phyloP scores from a whole-genome alignment of 2,113 vertebrate species.

The Nothocercus julius region DNA sequence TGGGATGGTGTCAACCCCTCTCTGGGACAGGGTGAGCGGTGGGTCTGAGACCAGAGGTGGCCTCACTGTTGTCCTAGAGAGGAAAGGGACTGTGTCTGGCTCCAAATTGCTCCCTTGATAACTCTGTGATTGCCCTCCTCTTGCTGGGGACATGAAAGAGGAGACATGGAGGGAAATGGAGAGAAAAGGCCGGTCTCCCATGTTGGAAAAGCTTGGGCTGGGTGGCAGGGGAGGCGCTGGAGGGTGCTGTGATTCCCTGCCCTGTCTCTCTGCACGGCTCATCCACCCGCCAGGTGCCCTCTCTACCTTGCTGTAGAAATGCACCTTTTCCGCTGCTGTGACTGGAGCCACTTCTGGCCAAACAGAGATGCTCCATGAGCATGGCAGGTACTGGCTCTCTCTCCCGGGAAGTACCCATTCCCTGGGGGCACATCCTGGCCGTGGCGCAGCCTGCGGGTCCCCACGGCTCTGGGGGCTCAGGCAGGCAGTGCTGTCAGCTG shows the following conservation, averaged over 20 bases:
- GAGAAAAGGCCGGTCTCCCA: neutral
- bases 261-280: neutral
- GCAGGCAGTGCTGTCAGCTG: neutral
- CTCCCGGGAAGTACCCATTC: no score
- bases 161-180: neutral
- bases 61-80: neutral
- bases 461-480: neutral
- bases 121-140: neutral
- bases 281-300: slow-evolving; percentile 65
- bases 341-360: neutral
- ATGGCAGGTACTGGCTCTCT: neutral
- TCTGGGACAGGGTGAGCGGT: neutral
- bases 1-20: neutral
- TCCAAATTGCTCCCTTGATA: rapidly evolving
- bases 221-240: neutral
- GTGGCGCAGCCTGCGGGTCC: neutral
- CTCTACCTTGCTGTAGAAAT: slow-evolving; percentile 72
- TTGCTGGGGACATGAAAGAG: neutral
- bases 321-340: slow-evolving; percentile 44
- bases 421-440: rapidly evolving
- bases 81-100: rapidly evolving
- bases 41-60: neutral
- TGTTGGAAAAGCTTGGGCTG: neutral
- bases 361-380: neutral
- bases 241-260: neutral